Evolutionary conservation across 2,797 vertebrate genomes (phyloP).

Genomic region (Leuciscus waleckii): DNA sequence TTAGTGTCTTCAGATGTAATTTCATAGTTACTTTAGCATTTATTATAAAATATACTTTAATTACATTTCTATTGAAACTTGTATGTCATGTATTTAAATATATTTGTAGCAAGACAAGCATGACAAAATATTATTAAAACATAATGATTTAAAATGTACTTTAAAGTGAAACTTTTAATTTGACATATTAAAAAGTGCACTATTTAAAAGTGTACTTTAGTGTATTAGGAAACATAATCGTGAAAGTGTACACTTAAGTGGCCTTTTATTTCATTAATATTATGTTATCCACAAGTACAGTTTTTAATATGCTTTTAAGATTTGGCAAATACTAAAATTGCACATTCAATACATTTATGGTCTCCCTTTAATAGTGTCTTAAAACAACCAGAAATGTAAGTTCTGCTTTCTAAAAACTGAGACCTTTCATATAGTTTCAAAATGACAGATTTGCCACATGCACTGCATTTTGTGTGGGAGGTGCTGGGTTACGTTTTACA

Average conservation of each 20-base stretch:
- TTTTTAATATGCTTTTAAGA: background rate
- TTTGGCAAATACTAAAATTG: background rate
- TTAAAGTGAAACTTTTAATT: too few species aligned
- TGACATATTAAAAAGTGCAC: background rate
- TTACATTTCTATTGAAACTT: background rate
- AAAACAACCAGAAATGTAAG: background rate
- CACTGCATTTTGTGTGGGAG: constrained; percentile 17
- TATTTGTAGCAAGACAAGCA: too few species aligned
- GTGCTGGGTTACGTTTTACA: constrained; percentile 33
- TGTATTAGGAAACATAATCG: background rate
- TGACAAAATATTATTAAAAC: too few species aligned
- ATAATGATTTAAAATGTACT: background rate
- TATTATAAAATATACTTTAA: background rate
- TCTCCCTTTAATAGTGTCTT: background rate
- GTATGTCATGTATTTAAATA: too few species aligned
- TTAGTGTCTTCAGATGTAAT: background rate
- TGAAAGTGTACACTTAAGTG: background rate
- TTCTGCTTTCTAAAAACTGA: background rate
- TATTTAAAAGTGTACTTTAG: background rate
- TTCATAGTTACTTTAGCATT: background rate
- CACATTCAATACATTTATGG: background rate
- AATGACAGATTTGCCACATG: constrained; percentile 1
- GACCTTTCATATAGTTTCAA: background rate
- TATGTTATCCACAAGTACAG: background rate
- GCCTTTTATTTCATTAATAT: background rate